A percentile compares a stretch with the other conserved stretches of the same genome.
Evolutionary conservation across 2,888 invertebrate genomes (phyloP).

Genomic region (Prenolepis imparis): DNA sequence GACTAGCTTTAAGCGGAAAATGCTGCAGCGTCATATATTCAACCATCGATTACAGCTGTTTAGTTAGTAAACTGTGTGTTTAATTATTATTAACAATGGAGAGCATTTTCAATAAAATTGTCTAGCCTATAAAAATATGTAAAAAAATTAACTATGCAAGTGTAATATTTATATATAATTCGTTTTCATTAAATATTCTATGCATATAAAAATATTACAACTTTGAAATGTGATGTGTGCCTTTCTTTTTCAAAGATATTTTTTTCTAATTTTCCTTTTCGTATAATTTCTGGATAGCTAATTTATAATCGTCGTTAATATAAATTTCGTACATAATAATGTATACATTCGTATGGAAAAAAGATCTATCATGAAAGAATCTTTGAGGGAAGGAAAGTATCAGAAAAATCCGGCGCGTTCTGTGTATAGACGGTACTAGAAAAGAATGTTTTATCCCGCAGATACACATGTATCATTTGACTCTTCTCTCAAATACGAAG

Average conservation of each 20-base stretch:
- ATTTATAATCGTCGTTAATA: background rate
- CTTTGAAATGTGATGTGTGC: background rate
- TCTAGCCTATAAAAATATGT: background rate
- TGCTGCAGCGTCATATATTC: background rate
- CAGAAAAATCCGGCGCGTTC: background rate
- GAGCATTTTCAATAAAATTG: background rate
- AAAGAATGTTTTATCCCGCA: slow-evolving; percentile 43
- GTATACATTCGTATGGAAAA: background rate
- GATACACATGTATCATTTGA: slow-evolving; percentile 21
- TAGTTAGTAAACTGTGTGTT: background rate
- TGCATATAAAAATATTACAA: background rate
- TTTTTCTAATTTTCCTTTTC: background rate
- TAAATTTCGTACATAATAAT: background rate
- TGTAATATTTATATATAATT: background rate
- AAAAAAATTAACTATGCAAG: background rate
- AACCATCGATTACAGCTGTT: background rate
- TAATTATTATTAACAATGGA: background rate
- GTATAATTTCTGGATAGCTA: background rate
- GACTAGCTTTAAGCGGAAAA: slow-evolving; percentile 2
- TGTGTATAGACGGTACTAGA: background rate
- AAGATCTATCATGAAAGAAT: background rate
- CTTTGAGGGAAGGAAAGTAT: background rate
- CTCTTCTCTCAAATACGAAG: slow-evolving; percentile 40
- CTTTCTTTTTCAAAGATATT: background rate
- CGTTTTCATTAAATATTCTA: background rate